Evolutionary conservation across 2,113 vertebrate genomes (phyloP), one percentile per base, ranked within the genome.

Genomic region (Mystacornis crossleyi): DNA sequence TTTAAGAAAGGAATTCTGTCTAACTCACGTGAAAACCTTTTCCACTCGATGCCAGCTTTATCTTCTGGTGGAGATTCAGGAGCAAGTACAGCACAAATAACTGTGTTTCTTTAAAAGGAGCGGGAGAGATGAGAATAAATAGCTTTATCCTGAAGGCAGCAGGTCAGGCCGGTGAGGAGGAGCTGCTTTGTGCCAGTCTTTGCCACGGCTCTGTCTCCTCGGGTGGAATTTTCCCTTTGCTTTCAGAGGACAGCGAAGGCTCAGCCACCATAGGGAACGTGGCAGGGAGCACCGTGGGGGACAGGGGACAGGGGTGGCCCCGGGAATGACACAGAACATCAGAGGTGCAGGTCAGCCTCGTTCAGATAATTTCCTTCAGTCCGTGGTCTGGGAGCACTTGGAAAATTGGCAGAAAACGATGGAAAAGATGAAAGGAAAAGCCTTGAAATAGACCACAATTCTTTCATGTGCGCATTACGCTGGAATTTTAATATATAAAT

Each of bases 381-480:
- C 77, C 58, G 23, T 75, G 87, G 34, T 82, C 95, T 93, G 95
- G 87, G 84, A 96, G 71, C 60, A 34, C 95, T 96, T 81, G 70
- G 93, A 61, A 91, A 95, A 88, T 60, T 96, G 95, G 95, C 95
- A 92, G 60, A 47, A 93, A 81, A 15, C 18, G 25, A 8, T 4
- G 12, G 90, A 93, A 94, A 88, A 92, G 87, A 93, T 90, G 89
- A 95, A 94, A 96, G 95, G 55, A 61, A 83, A 87, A 85, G 70
- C 84, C 89, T 93, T 96, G 91, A 93, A 94, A 91, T n/a, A 95
- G 79, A 95, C 71, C 96, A 90, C 87, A 88, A 26, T 83, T 83
- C 88, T 74, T 93, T 95, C 90, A 64, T 74, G 74, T 71, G 75
- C 58, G 72, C 47, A 62, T 94, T 90, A 60, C 36, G 8, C 43